Conservation (phyloP, 2,888 invertebrate species). For the Mesopsocus fuscifrons region DNA sequence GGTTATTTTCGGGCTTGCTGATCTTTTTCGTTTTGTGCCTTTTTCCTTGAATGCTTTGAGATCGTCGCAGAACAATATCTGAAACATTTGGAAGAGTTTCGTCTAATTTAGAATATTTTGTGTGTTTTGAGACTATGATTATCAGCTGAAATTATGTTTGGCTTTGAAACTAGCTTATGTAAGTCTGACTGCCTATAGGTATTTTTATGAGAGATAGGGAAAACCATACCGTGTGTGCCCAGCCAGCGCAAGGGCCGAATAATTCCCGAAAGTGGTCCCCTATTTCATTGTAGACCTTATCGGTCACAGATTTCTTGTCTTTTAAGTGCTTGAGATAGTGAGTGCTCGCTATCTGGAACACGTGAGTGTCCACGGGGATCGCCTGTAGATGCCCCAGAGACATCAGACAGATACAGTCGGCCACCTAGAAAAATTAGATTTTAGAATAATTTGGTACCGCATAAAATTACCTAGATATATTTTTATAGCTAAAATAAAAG, state of each 20-base stretch:
- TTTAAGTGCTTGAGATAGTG: conserved; percentile 61
- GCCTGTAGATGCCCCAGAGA: conserved; percentile 73
- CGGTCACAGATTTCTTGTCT: conserved; percentile 57
- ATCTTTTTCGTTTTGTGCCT: conserved; percentile 11
- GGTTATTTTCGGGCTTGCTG: neutral
- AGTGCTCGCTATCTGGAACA: conserved; percentile 71
- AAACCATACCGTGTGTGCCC: conserved; percentile 77
- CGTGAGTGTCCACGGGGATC: conserved; percentile 91
- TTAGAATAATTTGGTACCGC: too few relatives aligned
- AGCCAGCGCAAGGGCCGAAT: conserved; percentile 78
- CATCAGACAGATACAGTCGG: conserved; percentile 96
- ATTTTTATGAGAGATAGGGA: too few relatives aligned
- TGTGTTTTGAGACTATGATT: too few relatives aligned
- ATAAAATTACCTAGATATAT: conserved; percentile 9
- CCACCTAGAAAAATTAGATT: conserved; percentile 45
- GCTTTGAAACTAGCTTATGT: too few relatives aligned
- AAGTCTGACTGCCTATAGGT: too few relatives aligned
- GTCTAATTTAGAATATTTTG: too few relatives aligned
- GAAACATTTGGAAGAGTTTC: too few relatives aligned
- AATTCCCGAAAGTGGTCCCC: conserved; percentile 57
- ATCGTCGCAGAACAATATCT: conserved; percentile 68
- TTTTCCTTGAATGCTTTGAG: conserved; percentile 44
- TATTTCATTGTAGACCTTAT: conserved; percentile 70
- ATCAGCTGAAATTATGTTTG: too few relatives aligned
- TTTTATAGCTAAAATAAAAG: conserved; percentile 11